Evolutionary conservation across 2,888 invertebrate species (phyloP), one percentile per base, ranked within the genome.

Genomic region (Epinotia demarniana): DNA sequence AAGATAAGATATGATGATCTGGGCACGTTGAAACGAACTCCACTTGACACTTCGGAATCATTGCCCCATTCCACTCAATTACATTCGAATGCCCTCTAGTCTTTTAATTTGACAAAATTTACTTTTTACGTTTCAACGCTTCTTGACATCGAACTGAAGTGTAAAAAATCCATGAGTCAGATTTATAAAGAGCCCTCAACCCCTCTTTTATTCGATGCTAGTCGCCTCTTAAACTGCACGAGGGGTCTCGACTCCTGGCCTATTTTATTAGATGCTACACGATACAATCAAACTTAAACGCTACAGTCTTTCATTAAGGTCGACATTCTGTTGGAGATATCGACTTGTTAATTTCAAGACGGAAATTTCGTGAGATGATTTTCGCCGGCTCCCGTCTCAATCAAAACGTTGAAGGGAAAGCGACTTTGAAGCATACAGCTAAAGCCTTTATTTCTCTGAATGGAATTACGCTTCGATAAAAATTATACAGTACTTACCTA

Each of bases 141-240:
- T 68, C 72, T 62, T 27, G 67, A 57, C 61, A 67, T 66, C 55
- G n/a, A 62, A 62, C 55, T 73, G 79, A 73, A 80, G 83, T 81
- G 79, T 76, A 80, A 82, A 86, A 86, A 84, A 83, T 82, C 82
- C 86, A 85, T 87, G 87, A 83, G 79, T 84, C 83, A 83, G 80
- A 80, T 82, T 86, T 86, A 84, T 83, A 80, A 84, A 89, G 89
- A 76, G 80, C 83, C 61, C 86, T 84, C 70, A 61, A 81, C 43
- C 71, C 78, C 82, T 82, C 79, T 80, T 82, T 82, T 80, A 81
- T 83, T 81, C 81, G 82, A 87, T 83, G 82, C 82, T 83, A 83
- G 84, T 81, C 77, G 78, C 80, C 85, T 80, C 85, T 84, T 80
- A 80, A 78, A 80, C 80, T 76, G 73, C 79, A 77, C 79, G 78